These are phyloP conservation scores for Andricus curvator DNA, from an alignment of 2,888 invertebrate genomes.

Conservation along the genomic window DNA sequence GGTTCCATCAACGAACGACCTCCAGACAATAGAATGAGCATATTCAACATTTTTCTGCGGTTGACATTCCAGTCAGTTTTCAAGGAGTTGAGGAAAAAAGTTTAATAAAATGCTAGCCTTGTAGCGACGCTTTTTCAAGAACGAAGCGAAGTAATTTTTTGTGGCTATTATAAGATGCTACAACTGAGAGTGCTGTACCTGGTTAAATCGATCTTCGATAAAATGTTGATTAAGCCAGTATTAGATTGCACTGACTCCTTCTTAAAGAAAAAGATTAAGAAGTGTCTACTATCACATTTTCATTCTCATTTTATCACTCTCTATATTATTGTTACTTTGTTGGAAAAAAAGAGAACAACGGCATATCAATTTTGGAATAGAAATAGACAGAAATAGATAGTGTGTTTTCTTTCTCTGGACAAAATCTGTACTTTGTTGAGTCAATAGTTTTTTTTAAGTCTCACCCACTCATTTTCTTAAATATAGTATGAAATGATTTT, in stretches of 20 bases:
- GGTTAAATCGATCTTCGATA: conserved; percentile 21
- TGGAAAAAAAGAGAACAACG: no score
- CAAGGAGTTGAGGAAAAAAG: not conserved
- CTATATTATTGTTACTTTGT: no score
- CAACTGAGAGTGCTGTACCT: not conserved
- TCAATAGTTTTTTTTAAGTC: no score
- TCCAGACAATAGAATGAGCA: conserved; percentile 13
- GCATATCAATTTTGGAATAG: no score
- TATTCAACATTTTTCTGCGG: conserved; percentile 26
- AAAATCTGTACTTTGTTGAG: no score
- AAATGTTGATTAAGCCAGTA: not conserved
- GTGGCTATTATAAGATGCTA: not conserved
- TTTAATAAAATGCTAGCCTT: conserved; percentile 17
- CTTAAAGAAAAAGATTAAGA: not conserved
- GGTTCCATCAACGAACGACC: conserved; percentile 10
- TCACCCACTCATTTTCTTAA: no score
- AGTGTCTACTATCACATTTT: no score
- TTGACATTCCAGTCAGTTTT: conserved; percentile 3
- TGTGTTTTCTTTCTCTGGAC: no score
- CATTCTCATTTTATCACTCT: no score
- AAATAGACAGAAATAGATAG: no score
- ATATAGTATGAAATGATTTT: no score
- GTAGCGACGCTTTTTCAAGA: conserved; percentile 10
- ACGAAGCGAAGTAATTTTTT: conserved; percentile 2
- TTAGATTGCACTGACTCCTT: not conserved